Evolutionary conservation across 2,797 vertebrate species (phyloP), one percentile per base, ranked within the genome.

Genomic region (Pantherophis vulpinus): DNA sequence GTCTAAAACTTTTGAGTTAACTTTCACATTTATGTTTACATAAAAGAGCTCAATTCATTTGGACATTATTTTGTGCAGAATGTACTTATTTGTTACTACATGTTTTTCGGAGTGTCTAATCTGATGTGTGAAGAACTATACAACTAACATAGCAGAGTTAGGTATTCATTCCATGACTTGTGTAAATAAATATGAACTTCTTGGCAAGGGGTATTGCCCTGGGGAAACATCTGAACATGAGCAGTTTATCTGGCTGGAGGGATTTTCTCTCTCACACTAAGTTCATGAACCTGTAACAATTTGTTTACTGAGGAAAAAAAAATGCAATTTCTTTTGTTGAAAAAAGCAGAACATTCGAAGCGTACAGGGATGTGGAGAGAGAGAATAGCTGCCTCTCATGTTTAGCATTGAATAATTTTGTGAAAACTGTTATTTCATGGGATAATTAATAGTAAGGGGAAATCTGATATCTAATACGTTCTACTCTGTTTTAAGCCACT

Each of bases 291-390:
- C 94, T 97, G 98, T 97, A 96, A 97, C 89, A 97, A 96, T 98
- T 97, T 97, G 98, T 98, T 97, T 97, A 96, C 94, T 96, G 96
- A 97, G 96, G 95, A 96, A 94, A 89, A 96, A 95, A 90, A 96
- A 95, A 95, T 94, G 92, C 8, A 94, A 96, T 95, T 97, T 95
- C 96, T 98, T 96, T 94, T 97, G 97, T 97, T 97, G 97, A 97
- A 98, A 98, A 97, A 96, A 96, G 94, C 95, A 96, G 95, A 95
- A 95, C 96, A 96, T 90, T 95, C 91, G 91, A 93, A 94, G 95
- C 93, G 37, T 3, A 29, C 95, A 95, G 96, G 95, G 95, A 96
- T 59, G 91, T 91, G 59, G 29, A 94, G 27, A 94, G 90, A 91
- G 94, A 94, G 91, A 83, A 96, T 96, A 96, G 94, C 56, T 79